phyloP scores from a whole-genome alignment of 2,888 invertebrate species.

The Phalera bucephala region DNA sequence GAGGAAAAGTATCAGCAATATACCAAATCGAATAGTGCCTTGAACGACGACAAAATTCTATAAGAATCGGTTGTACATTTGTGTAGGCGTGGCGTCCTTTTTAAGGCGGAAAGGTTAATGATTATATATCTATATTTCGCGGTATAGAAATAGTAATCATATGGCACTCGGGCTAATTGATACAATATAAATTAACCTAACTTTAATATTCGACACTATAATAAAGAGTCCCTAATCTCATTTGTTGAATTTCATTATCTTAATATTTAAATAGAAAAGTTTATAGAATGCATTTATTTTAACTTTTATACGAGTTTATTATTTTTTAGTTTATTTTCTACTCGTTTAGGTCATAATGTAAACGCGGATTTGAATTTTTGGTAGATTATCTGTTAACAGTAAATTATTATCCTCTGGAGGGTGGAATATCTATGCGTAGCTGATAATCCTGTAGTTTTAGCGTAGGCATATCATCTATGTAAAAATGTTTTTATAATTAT shows the following conservation, averaged over 20 bases:
- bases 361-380: constrained; percentile 67
- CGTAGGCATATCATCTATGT: constrained; percentile 77
- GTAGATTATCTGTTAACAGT: constrained; percentile 80
- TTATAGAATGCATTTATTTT: constrained; percentile 82
- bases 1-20: constrained; percentile 81
- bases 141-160: constrained; percentile 83
- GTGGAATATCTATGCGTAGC: constrained; percentile 34
- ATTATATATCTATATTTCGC: constrained; percentile 82
- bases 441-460: constrained; percentile 46
- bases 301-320: constrained; percentile 70
- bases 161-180: constrained; percentile 72
- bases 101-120: constrained; percentile 53
- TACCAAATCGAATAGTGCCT: constrained; percentile 82
- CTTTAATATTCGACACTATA: constrained; percentile 55
- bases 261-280: constrained; percentile 73
- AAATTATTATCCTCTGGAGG: constrained; percentile 22
- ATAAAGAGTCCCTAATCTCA: constrained; percentile 53
- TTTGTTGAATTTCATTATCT: constrained; percentile 75
- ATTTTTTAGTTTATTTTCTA: constrained; percentile 74
- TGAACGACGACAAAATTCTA: constrained; percentile 66
- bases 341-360: constrained; percentile 60
- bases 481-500: constrained; percentile 63
- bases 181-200: constrained; percentile 57
- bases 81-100: constrained; percentile 49
- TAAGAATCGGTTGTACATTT: constrained; percentile 59